Base-by-base conservation (phyloP, 2,113 vertebrate genomes). In the Lophotis ruficrista region DNA sequence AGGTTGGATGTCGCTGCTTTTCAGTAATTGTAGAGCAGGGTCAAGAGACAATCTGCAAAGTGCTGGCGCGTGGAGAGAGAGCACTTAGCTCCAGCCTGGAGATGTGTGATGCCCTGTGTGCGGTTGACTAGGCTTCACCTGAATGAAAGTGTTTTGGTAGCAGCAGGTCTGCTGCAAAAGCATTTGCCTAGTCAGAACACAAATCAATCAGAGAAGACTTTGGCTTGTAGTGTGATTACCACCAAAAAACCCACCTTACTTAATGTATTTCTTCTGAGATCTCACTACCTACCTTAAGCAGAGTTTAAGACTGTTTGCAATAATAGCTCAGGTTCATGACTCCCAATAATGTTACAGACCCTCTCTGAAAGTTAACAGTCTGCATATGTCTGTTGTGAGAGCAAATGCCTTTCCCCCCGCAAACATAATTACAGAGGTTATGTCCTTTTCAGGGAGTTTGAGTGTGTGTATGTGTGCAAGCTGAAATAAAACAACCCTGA, bases 101-200 rank as follows among this genome's bases (percentile, higher is more conserved):
- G 12, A 9, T n/a, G 45, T 0, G 0, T 21, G 13, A 13, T 41
- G 24, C 47, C 61, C 58, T 13, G 2, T 58, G 43, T 33, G 23
- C 10, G 4, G 38, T 89, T 93, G 33, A n/a, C 16, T 41, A 27
- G 24, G 27, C 41, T 91, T 85, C 30, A 20, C 28, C 38, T 43
- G 38, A 60, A 69, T 64, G 19, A 91, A 79, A 41, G 17, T 8
- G 4, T 89, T 37, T 60, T 58, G 23, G 14, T 81, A 30, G 30
- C 62, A 84, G 65, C 31, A 58, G 25, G 9, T 51, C 30, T 79
- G 27, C 37, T 75, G 54, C n/a, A 90, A 24, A 73, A 61, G 19
- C 13, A 24, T 48, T 61, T 79, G 76, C 43, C 14, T 57, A 33
- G 66, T 64, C 33, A 65, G 38, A 48, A 45, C 7, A 48, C 64